A percentile compares a stretch with the other conserved stretches of the same genome.
Conservation (phyloP, 2,797 vertebrate species). For the Notamacropus eugenii region DNA sequence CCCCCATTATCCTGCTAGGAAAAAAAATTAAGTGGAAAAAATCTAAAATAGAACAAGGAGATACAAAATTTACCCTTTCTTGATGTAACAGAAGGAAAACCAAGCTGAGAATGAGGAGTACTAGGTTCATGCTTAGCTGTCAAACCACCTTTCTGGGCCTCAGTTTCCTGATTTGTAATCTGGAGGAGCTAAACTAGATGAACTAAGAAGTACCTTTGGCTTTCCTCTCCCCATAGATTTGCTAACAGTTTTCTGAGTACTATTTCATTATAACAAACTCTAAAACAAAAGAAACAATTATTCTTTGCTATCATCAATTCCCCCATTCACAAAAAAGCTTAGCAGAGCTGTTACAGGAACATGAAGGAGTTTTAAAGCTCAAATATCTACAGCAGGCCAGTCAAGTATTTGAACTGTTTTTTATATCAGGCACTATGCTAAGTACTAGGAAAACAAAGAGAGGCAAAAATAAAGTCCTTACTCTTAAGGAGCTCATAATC, state of each 20-base stretch:
- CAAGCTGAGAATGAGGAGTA: background rate
- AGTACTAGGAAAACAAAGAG: background rate
- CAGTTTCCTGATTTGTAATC: background rate
- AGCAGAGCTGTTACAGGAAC: background rate
- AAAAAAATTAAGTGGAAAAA: background rate
- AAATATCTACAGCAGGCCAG: background rate
- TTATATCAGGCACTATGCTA: background rate
- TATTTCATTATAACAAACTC: slow-evolving; percentile 48
- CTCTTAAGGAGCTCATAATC: background rate
- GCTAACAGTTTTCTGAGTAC: background rate
- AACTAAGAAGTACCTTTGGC: background rate
- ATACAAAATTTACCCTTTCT: background rate
- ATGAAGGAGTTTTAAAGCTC: background rate
- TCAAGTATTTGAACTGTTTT: background rate
- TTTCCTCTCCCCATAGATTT: slow-evolving; percentile 9
- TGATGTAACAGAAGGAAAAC: background rate
- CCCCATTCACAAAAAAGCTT: slow-evolving; percentile 8
- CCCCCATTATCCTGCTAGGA: background rate
- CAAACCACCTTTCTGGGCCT: background rate
- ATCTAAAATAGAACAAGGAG: background rate
- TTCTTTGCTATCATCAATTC: background rate
- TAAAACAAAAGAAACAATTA: background rate
- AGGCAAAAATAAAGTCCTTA: background rate
- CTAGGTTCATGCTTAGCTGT: background rate
- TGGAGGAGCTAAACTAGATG: slow-evolving; percentile 19